A percentile compares a stretch with the other conserved stretches of the same genome.
Evolutionary conservation across 64 coral and sea anemone species (phyloP).

Genomic region (Porites lutea): DNA sequence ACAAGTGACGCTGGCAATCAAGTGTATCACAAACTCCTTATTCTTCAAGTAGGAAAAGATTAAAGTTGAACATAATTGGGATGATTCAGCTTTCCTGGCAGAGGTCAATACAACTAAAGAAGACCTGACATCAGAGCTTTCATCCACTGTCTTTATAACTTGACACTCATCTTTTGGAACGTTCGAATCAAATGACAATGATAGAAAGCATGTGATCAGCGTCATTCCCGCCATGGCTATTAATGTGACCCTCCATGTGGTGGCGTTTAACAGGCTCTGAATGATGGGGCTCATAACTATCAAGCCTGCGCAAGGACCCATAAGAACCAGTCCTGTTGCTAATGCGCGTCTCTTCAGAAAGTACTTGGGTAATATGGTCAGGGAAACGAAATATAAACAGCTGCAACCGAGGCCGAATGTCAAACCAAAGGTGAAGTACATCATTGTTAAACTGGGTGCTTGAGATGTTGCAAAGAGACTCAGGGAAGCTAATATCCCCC

Average conservation of each 20-base stretch:
- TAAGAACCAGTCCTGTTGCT: slow-evolving; percentile 29
- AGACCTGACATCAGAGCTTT: not conserved
- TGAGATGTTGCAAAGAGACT: slow-evolving; percentile 52
- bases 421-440: slow-evolving; percentile 68
- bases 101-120: not conserved
- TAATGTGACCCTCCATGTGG: slow-evolving; percentile 52
- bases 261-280: slow-evolving; percentile 2
- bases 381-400: slow-evolving; percentile 47
- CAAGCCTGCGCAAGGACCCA: slow-evolving; percentile 8
- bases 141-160: not conserved
- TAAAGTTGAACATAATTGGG: slow-evolving; percentile 15
- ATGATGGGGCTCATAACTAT: slow-evolving; percentile 44
- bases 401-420: slow-evolving; percentile 44
- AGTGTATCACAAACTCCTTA: not conserved
- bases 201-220: slow-evolving; percentile 18
- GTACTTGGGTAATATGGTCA: slow-evolving; percentile 3
- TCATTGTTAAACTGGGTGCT: slow-evolving; percentile 43
- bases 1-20: not conserved
- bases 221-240: slow-evolving; percentile 49
- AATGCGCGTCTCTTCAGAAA: slow-evolving; percentile 45
- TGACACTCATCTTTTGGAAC: not conserved
- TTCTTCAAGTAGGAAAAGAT: not conserved
- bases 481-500: slow-evolving; percentile 28
- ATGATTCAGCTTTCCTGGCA: not conserved
- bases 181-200: slow-evolving; percentile 53